Conservation (phyloP, 1,140 invertebrate genomes). For the Drosophila arawakana region DNA sequence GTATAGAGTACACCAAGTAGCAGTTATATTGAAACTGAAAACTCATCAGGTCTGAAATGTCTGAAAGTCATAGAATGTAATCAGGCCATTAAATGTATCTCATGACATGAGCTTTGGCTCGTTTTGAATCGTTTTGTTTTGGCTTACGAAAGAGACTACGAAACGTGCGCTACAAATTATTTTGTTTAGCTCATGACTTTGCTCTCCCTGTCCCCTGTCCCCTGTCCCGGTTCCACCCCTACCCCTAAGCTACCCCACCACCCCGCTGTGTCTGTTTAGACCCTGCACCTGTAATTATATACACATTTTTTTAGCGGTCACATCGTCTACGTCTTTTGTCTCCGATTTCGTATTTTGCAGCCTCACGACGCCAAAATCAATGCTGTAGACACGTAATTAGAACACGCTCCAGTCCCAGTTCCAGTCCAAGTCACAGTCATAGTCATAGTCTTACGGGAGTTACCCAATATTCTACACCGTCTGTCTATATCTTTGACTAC, state of each 20-base stretch:
- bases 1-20: background rate
- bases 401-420: constrained; percentile 37
- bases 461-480: constrained; percentile 60
- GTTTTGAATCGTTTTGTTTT: constrained; percentile 21
- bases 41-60: constrained; percentile 36
- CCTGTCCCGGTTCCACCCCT: too few relatives aligned
- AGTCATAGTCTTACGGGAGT: constrained; percentile 30
- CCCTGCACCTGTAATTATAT: constrained; percentile 16
- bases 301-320: constrained; percentile 14
- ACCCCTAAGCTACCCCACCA: background rate
- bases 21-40: constrained; percentile 22
- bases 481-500: constrained; percentile 63
- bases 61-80: constrained; percentile 57
- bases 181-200: constrained; percentile 10
- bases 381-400: constrained; percentile 57
- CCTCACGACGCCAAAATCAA: constrained; percentile 63
- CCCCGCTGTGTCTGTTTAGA: constrained; percentile 8
- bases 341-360: constrained; percentile 58
- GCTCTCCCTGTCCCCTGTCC: background rate
- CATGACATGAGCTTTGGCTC: constrained; percentile 41
- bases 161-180: constrained; percentile 41
- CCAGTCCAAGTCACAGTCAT: background rate
- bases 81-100: constrained; percentile 70
- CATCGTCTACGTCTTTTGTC: constrained; percentile 35
- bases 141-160: constrained; percentile 29